phyloP scores from a whole-genome alignment of 2,113 vertebrate species.

The Formicarius rufipectus region DNA sequence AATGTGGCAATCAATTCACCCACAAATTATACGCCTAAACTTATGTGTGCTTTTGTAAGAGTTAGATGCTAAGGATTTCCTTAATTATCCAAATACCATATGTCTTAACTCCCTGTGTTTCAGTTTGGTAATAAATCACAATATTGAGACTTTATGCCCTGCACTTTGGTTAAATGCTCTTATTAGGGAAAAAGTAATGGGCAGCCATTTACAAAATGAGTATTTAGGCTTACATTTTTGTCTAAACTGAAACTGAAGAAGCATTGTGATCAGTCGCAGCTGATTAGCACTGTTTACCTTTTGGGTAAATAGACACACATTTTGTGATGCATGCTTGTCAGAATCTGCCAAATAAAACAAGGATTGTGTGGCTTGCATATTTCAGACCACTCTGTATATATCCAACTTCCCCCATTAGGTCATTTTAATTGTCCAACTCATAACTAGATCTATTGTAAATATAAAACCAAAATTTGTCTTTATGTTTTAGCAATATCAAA shows the following conservation, averaged over 20 bases:
- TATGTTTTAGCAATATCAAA: conserved; percentile 10
- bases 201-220: neutral
- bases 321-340: conserved; percentile 12
- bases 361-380: conserved; percentile 1
- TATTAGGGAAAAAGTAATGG: conserved; percentile 1
- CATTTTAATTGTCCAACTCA: neutral
- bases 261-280: conserved; percentile 25
- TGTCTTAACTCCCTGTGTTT: neutral
- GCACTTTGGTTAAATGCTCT: neutral
- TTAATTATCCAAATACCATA: conserved; percentile 16
- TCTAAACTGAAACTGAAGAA: conserved; percentile 47
- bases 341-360: conserved; percentile 55
- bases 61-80: conserved; percentile 11
- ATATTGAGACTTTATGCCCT: neutral
- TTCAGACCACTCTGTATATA: conserved; percentile 3
- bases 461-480: conserved; percentile 42
- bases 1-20: neutral
- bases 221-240: conserved; percentile 2
- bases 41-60: neutral
- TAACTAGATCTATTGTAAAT: conserved; percentile 2
- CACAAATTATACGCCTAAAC: neutral
- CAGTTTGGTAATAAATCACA: neutral
- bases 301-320: conserved; percentile 44
- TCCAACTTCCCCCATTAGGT: neutral
- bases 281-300: conserved; percentile 36